A percentile compares a stretch with the other conserved stretches of the same genome.
phyloP scores from a whole-genome alignment of 2,797 vertebrate species.

The Phrynocephalus forsythii region DNA sequence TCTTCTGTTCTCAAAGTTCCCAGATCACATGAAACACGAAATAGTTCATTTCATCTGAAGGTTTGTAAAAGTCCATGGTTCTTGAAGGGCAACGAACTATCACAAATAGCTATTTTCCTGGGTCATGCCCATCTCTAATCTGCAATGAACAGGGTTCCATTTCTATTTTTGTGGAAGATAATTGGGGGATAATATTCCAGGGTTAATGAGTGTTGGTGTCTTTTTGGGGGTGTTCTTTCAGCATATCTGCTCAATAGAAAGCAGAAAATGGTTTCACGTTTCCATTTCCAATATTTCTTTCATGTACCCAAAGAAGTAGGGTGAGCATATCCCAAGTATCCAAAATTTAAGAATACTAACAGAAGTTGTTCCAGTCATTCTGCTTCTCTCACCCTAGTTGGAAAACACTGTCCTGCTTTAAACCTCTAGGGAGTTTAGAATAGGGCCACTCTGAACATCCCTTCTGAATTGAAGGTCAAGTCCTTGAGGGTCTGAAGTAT shows the following conservation, averaged over 20 bases:
- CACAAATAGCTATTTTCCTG: no score
- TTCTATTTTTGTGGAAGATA: not conserved
- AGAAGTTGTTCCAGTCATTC: no score
- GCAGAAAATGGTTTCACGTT: not conserved
- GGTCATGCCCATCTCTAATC: no score
- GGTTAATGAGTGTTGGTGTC: not conserved
- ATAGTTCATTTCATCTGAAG: no score
- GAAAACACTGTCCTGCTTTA: not conserved
- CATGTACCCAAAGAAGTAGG: not conserved
- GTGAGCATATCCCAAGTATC: not conserved
- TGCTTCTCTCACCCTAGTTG: not conserved
- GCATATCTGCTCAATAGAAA: no score
- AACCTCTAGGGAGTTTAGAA: no score
- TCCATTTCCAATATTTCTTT: not conserved
- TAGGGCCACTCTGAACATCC: no score
- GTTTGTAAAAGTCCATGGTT: no score
- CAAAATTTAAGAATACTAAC: no score
- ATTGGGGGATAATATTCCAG: not conserved
- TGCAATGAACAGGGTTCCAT: not conserved
- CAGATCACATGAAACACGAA: no score
- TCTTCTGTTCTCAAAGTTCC: no score
- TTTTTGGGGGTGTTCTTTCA: not conserved
- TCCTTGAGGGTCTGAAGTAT: not conserved
- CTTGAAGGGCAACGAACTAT: no score
- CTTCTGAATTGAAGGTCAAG: not conserved